Percentiles rank a stretch among this genome's conserved stretches.
phyloP scores from a whole-genome alignment of 2,888 invertebrate species.

The Cetonia aurata region DNA sequence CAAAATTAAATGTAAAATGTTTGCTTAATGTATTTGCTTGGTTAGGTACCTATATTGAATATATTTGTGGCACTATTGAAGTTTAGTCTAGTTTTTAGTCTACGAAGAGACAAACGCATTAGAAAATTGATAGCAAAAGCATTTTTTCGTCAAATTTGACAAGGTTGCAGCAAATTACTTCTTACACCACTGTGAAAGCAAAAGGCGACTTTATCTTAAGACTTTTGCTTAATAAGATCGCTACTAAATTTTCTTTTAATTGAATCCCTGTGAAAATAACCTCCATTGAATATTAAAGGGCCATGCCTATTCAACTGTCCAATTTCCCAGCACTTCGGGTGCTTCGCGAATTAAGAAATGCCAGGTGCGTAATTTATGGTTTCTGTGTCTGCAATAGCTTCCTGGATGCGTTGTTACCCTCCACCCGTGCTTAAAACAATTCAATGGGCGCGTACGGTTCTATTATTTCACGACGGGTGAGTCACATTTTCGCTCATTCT shows the following conservation, averaged over 20 bases:
- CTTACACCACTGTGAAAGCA: not conserved
- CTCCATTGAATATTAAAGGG: constrained; percentile 3
- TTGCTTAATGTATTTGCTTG: too few relatives aligned
- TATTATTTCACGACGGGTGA: constrained; percentile 11
- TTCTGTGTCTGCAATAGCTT: not conserved
- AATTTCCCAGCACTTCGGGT: constrained; percentile 6
- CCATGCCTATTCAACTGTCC: constrained; percentile 16
- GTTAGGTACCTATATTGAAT: too few relatives aligned
- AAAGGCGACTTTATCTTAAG: not conserved
- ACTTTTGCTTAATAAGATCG: not conserved
- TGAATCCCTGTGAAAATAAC: constrained; percentile 14
- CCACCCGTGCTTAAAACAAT: not conserved
- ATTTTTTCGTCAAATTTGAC: too few relatives aligned
- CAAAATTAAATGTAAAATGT: too few relatives aligned
- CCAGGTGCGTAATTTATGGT: constrained; percentile 27
- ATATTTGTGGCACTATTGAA: too few relatives aligned
- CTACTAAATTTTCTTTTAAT: constrained; percentile 33
- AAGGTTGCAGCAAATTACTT: too few relatives aligned
- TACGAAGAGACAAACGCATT: too few relatives aligned
- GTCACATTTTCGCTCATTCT: constrained; percentile 9
- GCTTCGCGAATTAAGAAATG: constrained; percentile 32
- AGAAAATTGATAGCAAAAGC: too few relatives aligned
- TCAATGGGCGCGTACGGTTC: constrained; percentile 9
- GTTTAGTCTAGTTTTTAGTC: too few relatives aligned
- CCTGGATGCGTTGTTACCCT: constrained; percentile 14